phyloP scores from a whole-genome alignment of 2,113 vertebrate genomes.

The Perca flavescens region DNA sequence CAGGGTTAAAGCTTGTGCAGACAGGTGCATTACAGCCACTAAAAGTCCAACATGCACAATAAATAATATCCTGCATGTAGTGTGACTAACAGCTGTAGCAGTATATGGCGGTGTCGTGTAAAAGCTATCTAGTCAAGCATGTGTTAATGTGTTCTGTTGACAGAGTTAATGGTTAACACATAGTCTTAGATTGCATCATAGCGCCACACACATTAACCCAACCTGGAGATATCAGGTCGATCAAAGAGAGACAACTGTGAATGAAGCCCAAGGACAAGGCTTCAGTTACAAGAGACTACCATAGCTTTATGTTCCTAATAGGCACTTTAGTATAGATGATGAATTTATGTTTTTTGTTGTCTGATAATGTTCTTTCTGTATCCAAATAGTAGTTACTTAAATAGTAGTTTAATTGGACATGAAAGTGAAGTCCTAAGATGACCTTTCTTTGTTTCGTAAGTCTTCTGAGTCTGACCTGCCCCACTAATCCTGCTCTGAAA shows the following conservation, averaged over 20 bases:
- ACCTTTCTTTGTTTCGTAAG: slow-evolving; percentile 4
- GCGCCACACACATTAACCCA: slow-evolving; percentile 69
- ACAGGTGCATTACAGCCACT: not conserved
- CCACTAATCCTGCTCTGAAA: not conserved
- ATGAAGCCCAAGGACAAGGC: not conserved
- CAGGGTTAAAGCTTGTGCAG: not conserved
- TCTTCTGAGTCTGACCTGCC: not conserved
- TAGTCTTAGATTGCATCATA: slow-evolving; percentile 46
- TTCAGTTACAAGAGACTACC: not conserved
- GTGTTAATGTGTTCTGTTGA: slow-evolving; percentile 9
- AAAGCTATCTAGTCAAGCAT: not conserved
- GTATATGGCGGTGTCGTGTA: not conserved
- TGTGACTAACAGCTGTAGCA: slow-evolving; percentile 1
- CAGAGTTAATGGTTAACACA: slow-evolving; percentile 72
- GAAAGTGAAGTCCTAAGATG: not conserved
- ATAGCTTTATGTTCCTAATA: not conserved
- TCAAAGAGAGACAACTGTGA: not conserved
- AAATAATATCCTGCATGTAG: slow-evolving; percentile 1
- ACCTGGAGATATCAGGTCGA: slow-evolving; percentile 21
- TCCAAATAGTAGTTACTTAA: not conserved
- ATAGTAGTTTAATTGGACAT: not conserved
- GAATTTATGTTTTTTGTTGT: not conserved
- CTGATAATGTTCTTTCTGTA: not conserved
- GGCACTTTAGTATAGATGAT: not conserved
- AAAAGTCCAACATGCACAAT: not conserved